These are phyloP conservation scores for Mastomys natalensis DNA, from an alignment of 2,113 vertebrate species.

Conservation along the genomic window DNA sequence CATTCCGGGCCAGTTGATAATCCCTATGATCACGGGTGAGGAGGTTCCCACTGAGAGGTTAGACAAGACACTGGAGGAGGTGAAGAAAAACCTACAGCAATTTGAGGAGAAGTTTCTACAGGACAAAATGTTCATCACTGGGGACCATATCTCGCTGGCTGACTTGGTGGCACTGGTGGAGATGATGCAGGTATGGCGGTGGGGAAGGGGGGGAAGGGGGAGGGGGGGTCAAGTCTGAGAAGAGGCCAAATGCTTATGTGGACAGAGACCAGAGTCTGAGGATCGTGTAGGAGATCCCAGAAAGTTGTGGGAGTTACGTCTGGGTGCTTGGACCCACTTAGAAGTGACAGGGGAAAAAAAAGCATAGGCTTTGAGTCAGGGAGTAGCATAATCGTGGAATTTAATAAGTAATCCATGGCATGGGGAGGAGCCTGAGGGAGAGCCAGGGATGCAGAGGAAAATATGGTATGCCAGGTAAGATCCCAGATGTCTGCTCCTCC, in stretches of 20 bases:
- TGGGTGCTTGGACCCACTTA: neutral
- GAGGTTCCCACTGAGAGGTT: constrained; percentile 87
- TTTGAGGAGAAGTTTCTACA: constrained; percentile 91
- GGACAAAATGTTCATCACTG: constrained; percentile 87
- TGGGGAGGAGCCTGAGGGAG: neutral
- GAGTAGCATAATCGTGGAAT: neutral
- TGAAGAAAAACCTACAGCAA: constrained; percentile 81
- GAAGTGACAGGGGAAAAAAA: neutral
- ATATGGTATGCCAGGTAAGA: neutral
- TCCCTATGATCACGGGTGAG: constrained; percentile 83
- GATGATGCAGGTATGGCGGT: constrained; percentile 95
- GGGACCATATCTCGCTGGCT: constrained; percentile 89
- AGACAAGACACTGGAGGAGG: constrained; percentile 82
- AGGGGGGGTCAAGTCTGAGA: fast-evolving
- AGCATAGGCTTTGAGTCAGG: neutral
- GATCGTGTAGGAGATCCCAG: neutral
- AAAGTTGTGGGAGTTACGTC: neutral
- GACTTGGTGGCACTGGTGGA: constrained; percentile 91
- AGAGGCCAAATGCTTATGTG: neutral
- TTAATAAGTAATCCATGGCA: neutral
- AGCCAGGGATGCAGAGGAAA: neutral
- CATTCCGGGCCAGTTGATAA: constrained; percentile 81
- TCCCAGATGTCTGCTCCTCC: neutral
- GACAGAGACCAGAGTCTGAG: neutral
- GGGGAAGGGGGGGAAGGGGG: no score